Percentiles rank a stretch among this genome's conserved stretches.
phyloP scores from a whole-genome alignment of 2,888 invertebrate species.

The Pammene fasciana region DNA sequence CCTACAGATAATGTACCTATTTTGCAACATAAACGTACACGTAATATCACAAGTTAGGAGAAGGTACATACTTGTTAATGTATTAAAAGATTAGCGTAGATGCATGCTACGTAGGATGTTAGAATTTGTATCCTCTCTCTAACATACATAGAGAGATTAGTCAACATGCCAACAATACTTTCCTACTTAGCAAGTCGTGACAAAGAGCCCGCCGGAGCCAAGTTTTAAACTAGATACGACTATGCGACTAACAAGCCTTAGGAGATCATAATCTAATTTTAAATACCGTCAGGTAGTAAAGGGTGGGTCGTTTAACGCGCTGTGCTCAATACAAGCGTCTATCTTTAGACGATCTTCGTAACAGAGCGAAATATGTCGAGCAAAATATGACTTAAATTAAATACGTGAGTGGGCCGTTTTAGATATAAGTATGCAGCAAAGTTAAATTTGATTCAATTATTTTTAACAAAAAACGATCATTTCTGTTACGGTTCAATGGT shows the following conservation, averaged over 20 bases:
- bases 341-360: too few species aligned
- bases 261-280: background rate
- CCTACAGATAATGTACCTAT: too few species aligned
- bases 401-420: too few species aligned
- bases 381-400: too few species aligned
- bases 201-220: background rate
- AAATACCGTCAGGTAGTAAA: background rate
- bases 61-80: background rate
- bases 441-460: too few species aligned
- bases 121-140: background rate
- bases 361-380: too few species aligned
- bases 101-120: background rate
- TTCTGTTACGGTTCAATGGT: too few species aligned
- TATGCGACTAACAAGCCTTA: background rate
- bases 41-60: background rate
- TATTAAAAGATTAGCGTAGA: background rate
- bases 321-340: background rate
- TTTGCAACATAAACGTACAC: too few species aligned
- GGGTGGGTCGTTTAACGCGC: background rate
- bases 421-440: too few species aligned
- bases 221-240: constrained; percentile 13
- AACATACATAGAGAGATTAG: background rate
- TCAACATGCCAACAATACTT: background rate
- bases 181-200: background rate
- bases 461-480: too few species aligned